Conservation (phyloP, 2,797 vertebrate genomes). For the Podarcis siculus region DNA sequence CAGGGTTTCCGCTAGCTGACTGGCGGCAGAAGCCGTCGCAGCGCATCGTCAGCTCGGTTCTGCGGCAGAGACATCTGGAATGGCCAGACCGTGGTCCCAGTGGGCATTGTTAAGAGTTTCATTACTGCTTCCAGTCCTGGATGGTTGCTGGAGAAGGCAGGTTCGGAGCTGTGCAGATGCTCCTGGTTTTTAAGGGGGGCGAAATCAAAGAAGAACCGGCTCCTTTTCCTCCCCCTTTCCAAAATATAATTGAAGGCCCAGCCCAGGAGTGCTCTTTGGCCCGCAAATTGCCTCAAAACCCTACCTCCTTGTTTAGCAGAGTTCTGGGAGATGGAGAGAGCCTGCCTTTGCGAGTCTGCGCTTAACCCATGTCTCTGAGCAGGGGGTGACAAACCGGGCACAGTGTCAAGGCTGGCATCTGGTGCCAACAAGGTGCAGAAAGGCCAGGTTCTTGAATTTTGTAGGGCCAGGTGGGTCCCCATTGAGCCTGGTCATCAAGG, state of each 20-base stretch:
- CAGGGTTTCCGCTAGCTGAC: neutral
- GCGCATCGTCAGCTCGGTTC: neutral
- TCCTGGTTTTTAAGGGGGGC: no score
- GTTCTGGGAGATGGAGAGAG: neutral
- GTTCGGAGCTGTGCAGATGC: neutral
- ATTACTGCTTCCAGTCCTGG: neutral
- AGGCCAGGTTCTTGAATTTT: neutral
- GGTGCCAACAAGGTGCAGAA: neutral
- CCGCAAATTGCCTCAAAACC: neutral
- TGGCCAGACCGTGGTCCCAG: neutral
- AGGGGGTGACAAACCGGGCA: neutral
- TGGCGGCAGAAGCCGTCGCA: neutral
- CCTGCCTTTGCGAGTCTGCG: no score
- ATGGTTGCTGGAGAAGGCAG: neutral
- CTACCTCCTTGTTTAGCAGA: no score
- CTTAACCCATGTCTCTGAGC: neutral
- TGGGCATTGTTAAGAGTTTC: constrained; percentile 15
- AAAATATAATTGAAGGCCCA: neutral
- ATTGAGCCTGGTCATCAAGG: neutral
- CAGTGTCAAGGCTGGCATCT: neutral
- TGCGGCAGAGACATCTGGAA: constrained; percentile 3
- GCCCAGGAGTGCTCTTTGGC: neutral
- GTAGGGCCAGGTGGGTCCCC: neutral
- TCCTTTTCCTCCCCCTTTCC: neutral
- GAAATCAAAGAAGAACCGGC: no score